Evolutionary conservation across 2,888 invertebrate genomes (phyloP).

Genomic region (Agriopis marginaria): DNA sequence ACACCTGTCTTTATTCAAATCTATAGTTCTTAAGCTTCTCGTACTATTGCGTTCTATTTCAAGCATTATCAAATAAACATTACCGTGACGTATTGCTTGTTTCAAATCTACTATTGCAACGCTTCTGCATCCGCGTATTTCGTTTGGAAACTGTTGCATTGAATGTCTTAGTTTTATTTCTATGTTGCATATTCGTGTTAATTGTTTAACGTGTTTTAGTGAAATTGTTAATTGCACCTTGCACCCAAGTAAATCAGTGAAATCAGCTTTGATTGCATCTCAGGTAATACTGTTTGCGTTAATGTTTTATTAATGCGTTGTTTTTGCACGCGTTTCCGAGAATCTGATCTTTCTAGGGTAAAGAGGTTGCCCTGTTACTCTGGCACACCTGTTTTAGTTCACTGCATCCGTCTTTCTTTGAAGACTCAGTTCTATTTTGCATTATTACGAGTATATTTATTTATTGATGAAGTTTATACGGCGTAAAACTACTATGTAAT

Average conservation of each 20-base stretch:
- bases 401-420: slow-evolving; percentile 5
- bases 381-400: slow-evolving; percentile 11
- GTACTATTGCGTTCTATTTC: slow-evolving; percentile 28
- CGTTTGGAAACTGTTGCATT: slow-evolving; percentile 32
- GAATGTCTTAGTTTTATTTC: slow-evolving; percentile 29
- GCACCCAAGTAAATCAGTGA: neutral
- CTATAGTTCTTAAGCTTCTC: slow-evolving; percentile 21
- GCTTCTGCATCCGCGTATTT: slow-evolving; percentile 29
- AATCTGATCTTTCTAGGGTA: slow-evolving; percentile 18
- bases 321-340: slow-evolving; percentile 20
- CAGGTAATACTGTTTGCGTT: slow-evolving; percentile 6
- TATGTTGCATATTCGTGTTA: slow-evolving; percentile 34
- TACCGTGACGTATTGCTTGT: slow-evolving; percentile 36
- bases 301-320: slow-evolving; percentile 9
- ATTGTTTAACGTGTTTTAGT: slow-evolving; percentile 28
- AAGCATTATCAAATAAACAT: slow-evolving; percentile 34
- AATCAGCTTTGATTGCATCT: slow-evolving; percentile 9
- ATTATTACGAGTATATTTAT: neutral
- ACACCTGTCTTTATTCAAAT: slow-evolving; percentile 19
- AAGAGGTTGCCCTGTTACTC: slow-evolving; percentile 15
- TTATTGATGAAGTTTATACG: neutral
- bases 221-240: slow-evolving; percentile 24
- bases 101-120: slow-evolving; percentile 30
- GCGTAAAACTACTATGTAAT: no score
- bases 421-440: neutral